Percentiles rank a stretch among this genome's conserved stretches.
phyloP scores from a whole-genome alignment of 2,797 vertebrate species.

The Parauchenoglanis ngamensis region DNA sequence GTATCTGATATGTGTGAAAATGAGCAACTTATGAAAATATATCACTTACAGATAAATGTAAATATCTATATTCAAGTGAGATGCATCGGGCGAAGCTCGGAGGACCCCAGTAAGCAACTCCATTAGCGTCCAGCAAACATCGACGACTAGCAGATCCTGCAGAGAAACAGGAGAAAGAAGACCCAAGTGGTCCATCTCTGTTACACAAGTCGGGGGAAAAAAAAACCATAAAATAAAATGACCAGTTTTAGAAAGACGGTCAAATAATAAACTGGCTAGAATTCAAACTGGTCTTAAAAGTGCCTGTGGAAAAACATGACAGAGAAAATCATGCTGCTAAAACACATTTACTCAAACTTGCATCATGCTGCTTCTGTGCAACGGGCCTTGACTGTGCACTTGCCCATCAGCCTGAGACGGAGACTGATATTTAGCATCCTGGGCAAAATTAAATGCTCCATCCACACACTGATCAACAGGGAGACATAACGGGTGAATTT shows the following conservation, averaged over 20 bases:
- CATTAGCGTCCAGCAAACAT: slow-evolving; percentile 95
- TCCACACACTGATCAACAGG: slow-evolving; percentile 33
- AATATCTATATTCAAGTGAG: slow-evolving; percentile 95
- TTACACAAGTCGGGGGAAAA: slow-evolving; percentile 22
- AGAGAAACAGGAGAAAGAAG: neutral
- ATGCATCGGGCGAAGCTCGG: slow-evolving; percentile 98
- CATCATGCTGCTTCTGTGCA: slow-evolving; percentile 48
- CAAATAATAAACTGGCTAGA: slow-evolving; percentile 15
- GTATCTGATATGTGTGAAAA: neutral
- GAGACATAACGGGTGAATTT: slow-evolving; percentile 4
- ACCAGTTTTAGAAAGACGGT: neutral
- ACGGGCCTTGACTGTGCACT: slow-evolving; percentile 38
- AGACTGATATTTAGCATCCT: slow-evolving; percentile 20
- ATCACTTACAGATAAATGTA: slow-evolving; percentile 92
- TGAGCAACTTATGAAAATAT: neutral
- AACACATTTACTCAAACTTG: slow-evolving; percentile 55
- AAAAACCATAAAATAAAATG: neutral
- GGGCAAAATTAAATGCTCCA: slow-evolving; percentile 23
- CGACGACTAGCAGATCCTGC: slow-evolving; percentile 97
- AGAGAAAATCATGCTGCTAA: slow-evolving; percentile 29
- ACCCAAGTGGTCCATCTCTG: slow-evolving; percentile 20
- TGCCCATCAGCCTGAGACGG: slow-evolving; percentile 26
- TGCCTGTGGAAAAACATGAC: slow-evolving; percentile 29
- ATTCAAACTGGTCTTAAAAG: slow-evolving; percentile 16
- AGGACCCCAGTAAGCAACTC: slow-evolving; percentile 95